phyloP scores from a whole-genome alignment of 2,113 vertebrate species.

The Malaclemys terrapin region DNA sequence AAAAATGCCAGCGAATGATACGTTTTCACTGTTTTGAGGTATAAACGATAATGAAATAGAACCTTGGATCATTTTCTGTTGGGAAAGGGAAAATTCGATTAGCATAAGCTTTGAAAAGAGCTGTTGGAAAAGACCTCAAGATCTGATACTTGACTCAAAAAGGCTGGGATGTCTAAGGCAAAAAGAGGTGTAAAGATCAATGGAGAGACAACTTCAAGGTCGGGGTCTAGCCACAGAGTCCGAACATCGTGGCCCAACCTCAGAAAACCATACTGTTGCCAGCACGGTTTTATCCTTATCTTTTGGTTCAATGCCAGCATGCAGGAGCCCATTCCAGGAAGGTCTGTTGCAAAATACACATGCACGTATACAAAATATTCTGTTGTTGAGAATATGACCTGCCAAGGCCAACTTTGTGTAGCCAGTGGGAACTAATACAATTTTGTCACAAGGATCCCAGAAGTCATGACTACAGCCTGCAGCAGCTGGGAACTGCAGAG shows the following conservation, averaged over 20 bases:
- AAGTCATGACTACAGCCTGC: no score
- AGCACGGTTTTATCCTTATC: conserved; percentile 6
- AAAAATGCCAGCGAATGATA: background rate
- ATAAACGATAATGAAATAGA: background rate
- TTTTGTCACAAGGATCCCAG: no score
- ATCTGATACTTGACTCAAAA: background rate
- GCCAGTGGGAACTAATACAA: background rate
- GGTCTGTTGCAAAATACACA: background rate
- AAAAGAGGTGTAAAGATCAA: background rate
- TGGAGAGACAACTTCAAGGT: background rate
- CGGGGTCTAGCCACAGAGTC: background rate
- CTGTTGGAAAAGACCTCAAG: background rate
- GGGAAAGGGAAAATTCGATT: background rate
- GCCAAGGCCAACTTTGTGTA: background rate
- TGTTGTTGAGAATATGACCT: background rate
- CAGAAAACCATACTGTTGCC: background rate
- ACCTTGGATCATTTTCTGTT: background rate
- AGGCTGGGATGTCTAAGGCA: background rate
- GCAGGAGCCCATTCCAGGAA: background rate
- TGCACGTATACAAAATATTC: background rate
- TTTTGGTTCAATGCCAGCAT: conserved; percentile 20
- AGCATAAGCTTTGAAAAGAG: background rate
- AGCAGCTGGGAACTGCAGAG: no score
- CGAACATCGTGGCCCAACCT: background rate
- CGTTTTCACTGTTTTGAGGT: background rate